A percentile compares a stretch with the other conserved stretches of the same genome.
Conservation (phyloP, 1,140 invertebrate genomes). For the Stratiolaelaps scimitus region DNA sequence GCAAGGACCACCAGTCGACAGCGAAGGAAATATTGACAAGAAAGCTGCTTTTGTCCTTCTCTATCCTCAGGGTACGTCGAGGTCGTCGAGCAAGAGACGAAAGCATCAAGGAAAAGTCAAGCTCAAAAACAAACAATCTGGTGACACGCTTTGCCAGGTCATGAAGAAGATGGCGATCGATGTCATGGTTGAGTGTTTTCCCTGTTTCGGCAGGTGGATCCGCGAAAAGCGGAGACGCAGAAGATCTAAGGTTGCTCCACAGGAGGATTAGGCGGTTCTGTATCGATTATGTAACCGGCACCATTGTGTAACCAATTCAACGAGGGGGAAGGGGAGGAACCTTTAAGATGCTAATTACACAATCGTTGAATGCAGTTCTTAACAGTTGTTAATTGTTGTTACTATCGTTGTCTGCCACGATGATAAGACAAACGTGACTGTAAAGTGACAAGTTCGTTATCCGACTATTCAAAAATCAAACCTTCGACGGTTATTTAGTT, state of each 20-base stretch:
- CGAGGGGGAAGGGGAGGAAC: too few species aligned
- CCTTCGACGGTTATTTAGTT: too few species aligned
- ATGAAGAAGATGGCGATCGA: neutral
- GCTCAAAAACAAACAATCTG: neutral
- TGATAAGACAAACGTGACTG: too few species aligned
- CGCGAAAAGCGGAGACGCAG: slow-evolving; percentile 11
- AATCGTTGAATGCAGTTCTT: too few species aligned
- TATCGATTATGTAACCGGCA: too few species aligned
- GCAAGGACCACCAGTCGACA: neutral
- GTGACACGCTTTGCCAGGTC: neutral
- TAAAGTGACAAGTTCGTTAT: too few species aligned
- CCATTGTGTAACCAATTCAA: too few species aligned
- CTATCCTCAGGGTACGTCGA: too few species aligned
- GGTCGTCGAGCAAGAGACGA: neutral
- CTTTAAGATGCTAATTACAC: too few species aligned
- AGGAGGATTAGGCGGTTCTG: neutral
- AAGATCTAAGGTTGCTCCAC: slow-evolving; percentile 4
- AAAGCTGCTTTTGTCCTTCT: neutral
- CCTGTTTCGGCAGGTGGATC: slow-evolving; percentile 5
- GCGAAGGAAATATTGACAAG: neutral
- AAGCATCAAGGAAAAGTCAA: neutral
- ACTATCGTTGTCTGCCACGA: too few species aligned
- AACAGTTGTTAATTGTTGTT: too few species aligned
- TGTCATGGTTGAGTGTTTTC: slow-evolving; percentile 4
- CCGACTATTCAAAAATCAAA: too few species aligned